A percentile compares a stretch with the other conserved stretches of the same genome.
These are phyloP conservation scores for Acomys russatus DNA, from an alignment of 2,797 vertebrate genomes.

Conservation along the genomic window DNA sequence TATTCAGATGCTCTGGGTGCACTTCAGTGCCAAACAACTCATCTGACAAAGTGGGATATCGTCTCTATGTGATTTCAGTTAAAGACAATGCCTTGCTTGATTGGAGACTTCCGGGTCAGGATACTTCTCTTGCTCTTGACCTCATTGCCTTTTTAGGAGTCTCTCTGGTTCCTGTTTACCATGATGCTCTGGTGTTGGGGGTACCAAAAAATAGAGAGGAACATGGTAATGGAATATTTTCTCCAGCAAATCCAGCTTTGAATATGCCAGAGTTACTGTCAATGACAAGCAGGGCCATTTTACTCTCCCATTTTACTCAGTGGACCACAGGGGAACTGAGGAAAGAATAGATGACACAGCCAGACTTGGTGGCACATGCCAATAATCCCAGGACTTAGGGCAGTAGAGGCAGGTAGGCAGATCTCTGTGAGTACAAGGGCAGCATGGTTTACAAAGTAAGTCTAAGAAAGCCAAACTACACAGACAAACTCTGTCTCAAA, in stretches of 20 bases:
- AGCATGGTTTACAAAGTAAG: no score
- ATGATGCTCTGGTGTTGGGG: neutral
- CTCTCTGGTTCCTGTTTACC: neutral
- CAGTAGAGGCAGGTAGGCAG: no score
- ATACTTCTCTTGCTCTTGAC: neutral
- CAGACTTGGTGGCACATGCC: no score
- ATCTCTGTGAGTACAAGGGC: no score
- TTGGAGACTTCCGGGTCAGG: neutral
- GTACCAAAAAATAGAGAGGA: neutral
- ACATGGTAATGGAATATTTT: neutral
- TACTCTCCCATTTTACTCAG: neutral
- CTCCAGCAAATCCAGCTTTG: neutral
- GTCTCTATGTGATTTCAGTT: neutral
- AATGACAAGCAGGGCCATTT: neutral
- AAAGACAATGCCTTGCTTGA: no score
- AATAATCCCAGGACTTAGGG: no score
- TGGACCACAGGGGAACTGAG: neutral
- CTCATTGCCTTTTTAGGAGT: neutral
- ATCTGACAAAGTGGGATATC: neutral
- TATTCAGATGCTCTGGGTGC: neutral
- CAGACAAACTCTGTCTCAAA: no score
- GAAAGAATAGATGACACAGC: no score
- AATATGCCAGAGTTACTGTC: neutral
- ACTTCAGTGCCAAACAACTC: neutral
- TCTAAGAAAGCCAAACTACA: no score